Evolutionary conservation across 2,888 invertebrate genomes (phyloP), one percentile per base, ranked within the genome.

Genomic region (Caenorhabditis zanzibari): DNA sequence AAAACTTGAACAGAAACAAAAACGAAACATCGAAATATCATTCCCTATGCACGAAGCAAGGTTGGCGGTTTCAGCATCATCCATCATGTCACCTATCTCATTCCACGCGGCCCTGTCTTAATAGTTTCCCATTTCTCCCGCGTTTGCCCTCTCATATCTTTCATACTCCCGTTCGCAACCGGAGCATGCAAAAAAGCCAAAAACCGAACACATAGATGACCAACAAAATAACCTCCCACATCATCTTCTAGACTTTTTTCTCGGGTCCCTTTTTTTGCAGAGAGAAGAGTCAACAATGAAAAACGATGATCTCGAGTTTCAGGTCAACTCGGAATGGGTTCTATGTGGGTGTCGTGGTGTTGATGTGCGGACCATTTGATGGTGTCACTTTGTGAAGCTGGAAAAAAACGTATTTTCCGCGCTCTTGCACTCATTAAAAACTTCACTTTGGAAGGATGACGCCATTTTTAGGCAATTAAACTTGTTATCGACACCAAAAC

Each of bases 271-370:
- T 54, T 63, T 77, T 68, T 61, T 75, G 75, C 75, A 68, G 72
- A 76, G 32, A 26, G 28, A n/a, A 63, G 52, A 77, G 56, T 72
- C 64, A 71, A 79, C 79, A 64, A 38, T 79, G 79, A 71, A 79
- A 79, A 72, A 26, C 7, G 79, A 79, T 79, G 79, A 61, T 79
- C 71, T 79, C 79, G 71, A 47, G 49, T 79, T 79, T 79, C 79
- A 32, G 68, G 79, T 79, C 79, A 71, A 71, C 68, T 68, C 66
- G 49, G 26, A 61, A 59, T 79, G 26, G n/a, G 64, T 71, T 71
- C 56, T 71, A 58, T 58, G 79, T 71, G 79, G 79, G 79, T 79
- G 79, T n/a, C n/a, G n/a, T 71, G 59, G 35, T 71, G 71, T 68
- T 68, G 68, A 68, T 68, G 68, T 68, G n/a, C 38, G 38, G 38